A percentile compares a stretch with the other conserved stretches of the same genome.
Evolutionary conservation across 37 sponge, comb jelly and placozoan species (phyloP).

Genomic region (Haliclona indistincta): DNA sequence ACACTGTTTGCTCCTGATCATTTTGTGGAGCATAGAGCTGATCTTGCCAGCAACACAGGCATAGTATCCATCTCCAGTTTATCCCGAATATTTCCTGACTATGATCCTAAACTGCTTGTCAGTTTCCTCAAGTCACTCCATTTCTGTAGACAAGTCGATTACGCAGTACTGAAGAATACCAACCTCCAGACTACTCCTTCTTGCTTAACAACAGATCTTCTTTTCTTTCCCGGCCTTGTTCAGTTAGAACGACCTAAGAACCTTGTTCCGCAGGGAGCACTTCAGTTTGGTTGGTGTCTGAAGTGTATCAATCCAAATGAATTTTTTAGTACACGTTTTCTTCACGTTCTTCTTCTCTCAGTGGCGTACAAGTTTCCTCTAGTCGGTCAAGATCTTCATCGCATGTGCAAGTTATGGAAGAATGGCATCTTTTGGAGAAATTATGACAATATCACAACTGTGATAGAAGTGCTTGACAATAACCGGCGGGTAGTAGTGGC

Average conservation of each 20-base stretch:
- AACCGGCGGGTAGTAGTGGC: not conserved
- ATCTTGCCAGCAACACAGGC: not conserved
- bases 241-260: not conserved
- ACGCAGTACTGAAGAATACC: too few relatives aligned
- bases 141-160: too few relatives aligned
- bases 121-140: not conserved
- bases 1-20: constrained; percentile 6
- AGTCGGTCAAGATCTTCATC: not conserved
- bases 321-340: not conserved
- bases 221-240: not conserved
- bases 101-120: constrained; percentile 1
- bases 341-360: not conserved
- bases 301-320: not conserved
- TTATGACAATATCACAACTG: not conserved
- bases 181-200: too few relatives aligned
- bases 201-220: too few relatives aligned
- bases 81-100: not conserved
- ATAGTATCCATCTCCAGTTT: not conserved
- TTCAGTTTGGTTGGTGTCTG: constrained; percentile 4
- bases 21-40: not conserved
- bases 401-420: not conserved
- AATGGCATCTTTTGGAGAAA: not conserved
- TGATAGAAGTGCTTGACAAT: constrained; percentile 1
- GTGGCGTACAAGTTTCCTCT: not conserved
- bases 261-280: not conserved